Conservation (phyloP, 2,797 vertebrate species). For the Melanotaenia trifasciata region DNA sequence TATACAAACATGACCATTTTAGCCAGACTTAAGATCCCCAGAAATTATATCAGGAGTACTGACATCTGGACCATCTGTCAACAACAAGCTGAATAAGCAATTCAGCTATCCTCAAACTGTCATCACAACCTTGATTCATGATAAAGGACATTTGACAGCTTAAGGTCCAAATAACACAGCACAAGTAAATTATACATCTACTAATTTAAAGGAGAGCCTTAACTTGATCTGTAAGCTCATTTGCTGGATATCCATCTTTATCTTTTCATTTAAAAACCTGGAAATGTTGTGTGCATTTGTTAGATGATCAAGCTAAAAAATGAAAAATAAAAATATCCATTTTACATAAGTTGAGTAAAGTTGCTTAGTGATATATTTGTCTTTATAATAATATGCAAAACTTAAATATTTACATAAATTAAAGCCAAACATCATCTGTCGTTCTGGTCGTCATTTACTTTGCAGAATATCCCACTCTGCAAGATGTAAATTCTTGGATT, state of each 20-base stretch:
- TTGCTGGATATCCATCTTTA: not conserved
- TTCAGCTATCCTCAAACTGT: conserved; percentile 3
- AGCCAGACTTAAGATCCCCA: not conserved
- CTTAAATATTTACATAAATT: conserved; percentile 8
- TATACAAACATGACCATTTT: not conserved
- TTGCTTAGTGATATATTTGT: not conserved
- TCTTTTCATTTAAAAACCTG: not conserved
- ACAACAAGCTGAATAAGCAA: conserved; percentile 27
- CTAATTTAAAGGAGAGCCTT: not conserved
- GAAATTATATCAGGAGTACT: not conserved
- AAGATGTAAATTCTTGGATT: not conserved
- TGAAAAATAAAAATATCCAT: not conserved
- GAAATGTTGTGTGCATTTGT: not conserved
- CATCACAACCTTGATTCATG: conserved; percentile 5
- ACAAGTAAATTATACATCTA: not conserved
- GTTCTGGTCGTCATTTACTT: not conserved
- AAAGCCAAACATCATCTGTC: not conserved
- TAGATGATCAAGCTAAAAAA: not conserved
- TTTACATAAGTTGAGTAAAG: not conserved
- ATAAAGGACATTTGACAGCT: conserved; percentile 12
- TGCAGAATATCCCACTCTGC: not conserved
- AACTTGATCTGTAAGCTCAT: not conserved
- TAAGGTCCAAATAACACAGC: conserved; percentile 9
- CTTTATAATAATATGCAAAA: not conserved
- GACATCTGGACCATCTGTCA: conserved; percentile 33